These are phyloP conservation scores for Batillaria attramentaria DNA, from an alignment of 1,140 invertebrate genomes.

Conservation along the genomic window DNA sequence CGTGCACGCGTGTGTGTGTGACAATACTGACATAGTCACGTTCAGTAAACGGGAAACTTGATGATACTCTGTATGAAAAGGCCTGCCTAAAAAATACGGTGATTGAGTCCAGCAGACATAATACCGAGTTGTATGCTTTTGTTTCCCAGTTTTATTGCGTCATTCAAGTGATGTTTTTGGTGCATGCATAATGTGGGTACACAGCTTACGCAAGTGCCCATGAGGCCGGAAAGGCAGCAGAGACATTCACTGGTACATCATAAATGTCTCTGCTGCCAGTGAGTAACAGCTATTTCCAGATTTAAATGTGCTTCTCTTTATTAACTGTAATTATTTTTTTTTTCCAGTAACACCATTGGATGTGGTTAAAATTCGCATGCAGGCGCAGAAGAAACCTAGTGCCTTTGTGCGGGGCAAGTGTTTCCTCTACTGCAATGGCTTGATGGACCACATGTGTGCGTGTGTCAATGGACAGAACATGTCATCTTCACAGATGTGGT, in stretches of 20 bases:
- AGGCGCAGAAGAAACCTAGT: constrained; percentile 89
- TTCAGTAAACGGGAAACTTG: background rate
- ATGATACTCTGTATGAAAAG: background rate
- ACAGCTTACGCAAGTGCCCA: too few species aligned
- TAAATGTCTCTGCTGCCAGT: background rate
- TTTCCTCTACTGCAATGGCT: constrained; percentile 97
- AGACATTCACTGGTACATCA: background rate
- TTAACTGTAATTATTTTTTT: constrained; percentile 81
- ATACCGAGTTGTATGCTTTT: background rate
- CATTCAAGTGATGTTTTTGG: too few species aligned
- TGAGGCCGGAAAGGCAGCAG: too few species aligned
- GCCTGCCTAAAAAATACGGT: background rate
- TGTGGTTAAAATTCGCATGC: constrained; percentile 97
- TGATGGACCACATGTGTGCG: constrained; percentile 99
- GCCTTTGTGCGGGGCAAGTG: constrained; percentile 87
- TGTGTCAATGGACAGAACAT: constrained; percentile 76
- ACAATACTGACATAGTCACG: too few species aligned
- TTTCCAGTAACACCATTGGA: constrained; percentile 96
- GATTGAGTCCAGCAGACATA: background rate
- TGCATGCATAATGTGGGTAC: too few species aligned
- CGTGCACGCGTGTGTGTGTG: background rate
- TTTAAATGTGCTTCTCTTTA: constrained; percentile 61
- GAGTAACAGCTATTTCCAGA: background rate
- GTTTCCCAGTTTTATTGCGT: too few species aligned
- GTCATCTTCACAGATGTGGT: constrained; percentile 49